phyloP scores from a whole-genome alignment of 2,797 vertebrate species.

The Rhinogobio ventralis region DNA sequence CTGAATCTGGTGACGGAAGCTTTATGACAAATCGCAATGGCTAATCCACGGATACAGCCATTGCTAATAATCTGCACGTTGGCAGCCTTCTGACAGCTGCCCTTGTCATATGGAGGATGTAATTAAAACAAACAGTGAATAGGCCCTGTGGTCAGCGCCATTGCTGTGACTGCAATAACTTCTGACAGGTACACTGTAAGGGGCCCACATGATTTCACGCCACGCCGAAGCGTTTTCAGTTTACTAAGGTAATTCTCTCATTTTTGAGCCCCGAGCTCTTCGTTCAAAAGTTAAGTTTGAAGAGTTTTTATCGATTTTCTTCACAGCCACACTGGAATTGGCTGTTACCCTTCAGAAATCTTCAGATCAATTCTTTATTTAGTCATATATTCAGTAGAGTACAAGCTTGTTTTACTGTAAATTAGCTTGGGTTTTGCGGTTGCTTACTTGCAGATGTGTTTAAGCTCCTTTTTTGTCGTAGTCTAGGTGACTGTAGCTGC shows the following conservation, averaged over 20 bases:
- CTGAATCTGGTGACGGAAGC: conserved; percentile 7
- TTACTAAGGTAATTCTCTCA: background rate
- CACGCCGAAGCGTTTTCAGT: background rate
- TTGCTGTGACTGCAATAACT: conserved; percentile 48
- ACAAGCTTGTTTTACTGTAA: background rate
- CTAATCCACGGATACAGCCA: background rate
- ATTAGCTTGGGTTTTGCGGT: conserved; percentile 6
- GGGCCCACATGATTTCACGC: conserved; percentile 9
- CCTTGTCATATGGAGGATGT: conserved; percentile 54
- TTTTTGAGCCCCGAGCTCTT: conserved; percentile 30
- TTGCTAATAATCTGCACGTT: conserved; percentile 30
- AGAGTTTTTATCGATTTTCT: conserved; percentile 10
- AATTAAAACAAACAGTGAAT: conserved; percentile 55
- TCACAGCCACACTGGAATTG: background rate
- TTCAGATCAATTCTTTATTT: conserved; percentile 19
- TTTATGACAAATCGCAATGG: conserved; percentile 1
- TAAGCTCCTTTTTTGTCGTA: background rate
- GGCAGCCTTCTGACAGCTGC: conserved; percentile 38
- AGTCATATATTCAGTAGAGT: conserved; percentile 12
- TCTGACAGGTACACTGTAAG: conserved; percentile 39
- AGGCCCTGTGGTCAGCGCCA: conserved; percentile 40
- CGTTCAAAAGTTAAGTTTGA: conserved; percentile 26
- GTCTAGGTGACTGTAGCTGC: conserved; percentile 35
- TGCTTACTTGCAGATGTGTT: conserved; percentile 17
- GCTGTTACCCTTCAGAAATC: conserved; percentile 16